phyloP scores from a whole-genome alignment of 1,140 invertebrate species.

The Colletes gigas region DNA sequence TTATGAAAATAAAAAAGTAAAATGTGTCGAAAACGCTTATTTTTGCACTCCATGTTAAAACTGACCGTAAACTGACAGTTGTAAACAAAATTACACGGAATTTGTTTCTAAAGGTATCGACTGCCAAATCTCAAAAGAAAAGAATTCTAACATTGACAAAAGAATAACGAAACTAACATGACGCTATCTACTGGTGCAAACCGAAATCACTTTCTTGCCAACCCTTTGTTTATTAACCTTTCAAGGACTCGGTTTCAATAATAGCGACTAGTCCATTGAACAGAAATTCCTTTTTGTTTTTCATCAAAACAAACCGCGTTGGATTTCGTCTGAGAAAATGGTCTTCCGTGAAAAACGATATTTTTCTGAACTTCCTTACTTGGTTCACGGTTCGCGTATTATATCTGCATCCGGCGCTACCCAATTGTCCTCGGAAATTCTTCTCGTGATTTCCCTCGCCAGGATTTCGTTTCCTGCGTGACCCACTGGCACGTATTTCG shows the following conservation, averaged over 20 bases:
- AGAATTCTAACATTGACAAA: no score
- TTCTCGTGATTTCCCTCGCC: not conserved
- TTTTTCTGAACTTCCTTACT: not conserved
- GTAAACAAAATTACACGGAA: no score
- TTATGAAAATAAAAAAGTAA: no score
- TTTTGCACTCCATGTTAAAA: no score
- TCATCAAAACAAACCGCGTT: not conserved
- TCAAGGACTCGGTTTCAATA: not conserved
- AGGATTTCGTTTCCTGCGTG: slow-evolving; percentile 18
- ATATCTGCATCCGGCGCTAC: not conserved
- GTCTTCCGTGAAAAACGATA: not conserved
- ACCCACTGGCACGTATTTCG: slow-evolving; percentile 31
- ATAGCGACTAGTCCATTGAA: not conserved
- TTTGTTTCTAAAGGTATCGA: no score
- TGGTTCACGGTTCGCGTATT: not conserved
- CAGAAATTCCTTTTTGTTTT: not conserved
- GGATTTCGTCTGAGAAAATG: not conserved
- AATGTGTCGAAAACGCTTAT: no score
- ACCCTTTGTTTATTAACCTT: not conserved
- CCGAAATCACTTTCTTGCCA: no score
- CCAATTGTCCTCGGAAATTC: not conserved
- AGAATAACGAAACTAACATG: no score
- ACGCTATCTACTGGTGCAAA: no score
- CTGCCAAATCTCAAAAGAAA: no score
- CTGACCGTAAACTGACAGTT: no score